phyloP scores from a whole-genome alignment of 1,140 invertebrate species.

The Grapholita molesta region DNA sequence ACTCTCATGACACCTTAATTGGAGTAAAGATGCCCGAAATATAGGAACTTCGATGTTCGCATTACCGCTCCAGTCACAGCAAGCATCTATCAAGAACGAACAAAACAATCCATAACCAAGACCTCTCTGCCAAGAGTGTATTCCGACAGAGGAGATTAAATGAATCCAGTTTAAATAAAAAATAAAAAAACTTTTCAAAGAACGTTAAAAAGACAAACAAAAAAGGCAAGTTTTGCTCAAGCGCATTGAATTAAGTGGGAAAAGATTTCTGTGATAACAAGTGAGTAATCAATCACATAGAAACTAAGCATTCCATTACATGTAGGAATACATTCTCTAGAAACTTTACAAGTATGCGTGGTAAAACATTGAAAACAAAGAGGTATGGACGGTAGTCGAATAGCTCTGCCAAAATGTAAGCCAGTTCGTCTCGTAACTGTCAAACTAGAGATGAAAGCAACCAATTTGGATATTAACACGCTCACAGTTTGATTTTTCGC shows the following conservation, averaged over 20 bases:
- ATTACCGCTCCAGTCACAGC: too few relatives aligned
- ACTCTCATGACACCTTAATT: too few relatives aligned
- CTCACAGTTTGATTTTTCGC: too few relatives aligned
- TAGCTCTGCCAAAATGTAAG: neutral
- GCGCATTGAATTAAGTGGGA: neutral
- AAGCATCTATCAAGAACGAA: too few relatives aligned
- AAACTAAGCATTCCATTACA: neutral
- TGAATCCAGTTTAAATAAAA: too few relatives aligned
- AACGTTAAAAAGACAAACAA: neutral
- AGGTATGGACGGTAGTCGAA: neutral
- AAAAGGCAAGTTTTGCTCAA: neutral
- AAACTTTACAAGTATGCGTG: neutral
- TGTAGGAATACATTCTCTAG: neutral
- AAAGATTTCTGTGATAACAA: neutral
- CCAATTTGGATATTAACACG: too few relatives aligned
- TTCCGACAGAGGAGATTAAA: too few relatives aligned
- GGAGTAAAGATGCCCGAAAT: too few relatives aligned
- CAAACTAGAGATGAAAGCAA: neutral
- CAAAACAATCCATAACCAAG: too few relatives aligned
- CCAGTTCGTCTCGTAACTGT: neutral
- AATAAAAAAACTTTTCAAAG: neutral
- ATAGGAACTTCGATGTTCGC: too few relatives aligned
- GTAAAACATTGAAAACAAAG: neutral
- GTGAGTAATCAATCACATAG: neutral
- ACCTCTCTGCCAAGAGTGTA: too few relatives aligned